Base-by-base conservation (phyloP, 2,888 invertebrate genomes). In the Gastracanthus pulcherrimus region DNA sequence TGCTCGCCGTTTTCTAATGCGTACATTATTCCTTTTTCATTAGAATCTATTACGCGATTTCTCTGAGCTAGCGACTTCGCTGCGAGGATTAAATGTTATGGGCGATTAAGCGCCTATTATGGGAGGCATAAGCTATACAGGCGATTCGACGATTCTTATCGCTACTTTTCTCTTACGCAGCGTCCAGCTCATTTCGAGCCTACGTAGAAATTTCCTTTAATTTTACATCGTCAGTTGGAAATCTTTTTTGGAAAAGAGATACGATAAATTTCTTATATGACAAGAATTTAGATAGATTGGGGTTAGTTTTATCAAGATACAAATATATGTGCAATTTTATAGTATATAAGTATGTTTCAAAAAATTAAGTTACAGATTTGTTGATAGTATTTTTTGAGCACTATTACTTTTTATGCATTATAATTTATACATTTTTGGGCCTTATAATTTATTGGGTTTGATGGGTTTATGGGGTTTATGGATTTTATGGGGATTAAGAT, bases 131-230 rank as follows among this genome's bases (percentile, higher is more conserved):
- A 16, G 62, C 62, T 31, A n/a, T 16, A n/a, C 31, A n/a, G 19
- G 31, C 62, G 62, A 62, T 60, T 60, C 23, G 34, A 48, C 2
- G 23, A 23, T 34, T n/a, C 41, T 55, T 66, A 76, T 67, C 76
- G 55, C 66, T 36, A 55, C 26, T 55, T 55, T 55, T 55, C 55
- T 23, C 23, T 26, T 9, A 19, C 26, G 26, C 11, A n/a, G 26
- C 0, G 26, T 26, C 5, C 19, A 3, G 55, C 55, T 55, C 11
- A n/a, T n/a, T n/a, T n/a, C n/a, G n/a, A n/a, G 55, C 9, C 26
- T 3, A 55, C 26, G 55, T 55, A 55, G 55, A 26, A 55, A 26
- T 55, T 55, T 55, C 55, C 55, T 55, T 55, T 55, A 55, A 26
- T 26, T 55, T 51, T 23, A 23, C 23, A 51, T n/a, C 51, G 51